These are phyloP conservation scores for Calephelis virginiensis DNA, from an alignment of 1,140 invertebrate genomes.

Conservation along the genomic window DNA sequence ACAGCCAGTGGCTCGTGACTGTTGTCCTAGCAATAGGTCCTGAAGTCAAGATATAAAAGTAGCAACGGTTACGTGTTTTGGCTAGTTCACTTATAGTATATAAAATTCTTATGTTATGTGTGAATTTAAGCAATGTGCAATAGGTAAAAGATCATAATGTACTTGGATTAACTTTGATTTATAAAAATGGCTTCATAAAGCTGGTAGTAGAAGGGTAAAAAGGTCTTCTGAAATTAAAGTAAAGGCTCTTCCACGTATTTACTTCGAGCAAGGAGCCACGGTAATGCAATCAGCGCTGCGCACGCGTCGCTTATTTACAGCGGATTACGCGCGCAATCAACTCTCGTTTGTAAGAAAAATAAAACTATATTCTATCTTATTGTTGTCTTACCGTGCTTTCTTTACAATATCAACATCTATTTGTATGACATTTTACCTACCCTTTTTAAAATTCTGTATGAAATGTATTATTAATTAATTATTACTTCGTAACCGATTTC, in stretches of 20 bases:
- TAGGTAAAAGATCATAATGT: too few species aligned
- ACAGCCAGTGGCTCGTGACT: too few species aligned
- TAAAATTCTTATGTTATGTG: too few species aligned
- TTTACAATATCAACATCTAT: constrained; percentile 10
- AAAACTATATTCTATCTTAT: constrained; percentile 16
- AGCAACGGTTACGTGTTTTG: too few species aligned
- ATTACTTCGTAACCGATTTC: too few species aligned
- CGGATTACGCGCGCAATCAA: constrained; percentile 69
- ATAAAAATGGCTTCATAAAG: not conserved
- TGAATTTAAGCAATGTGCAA: too few species aligned
- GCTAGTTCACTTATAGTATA: too few species aligned
- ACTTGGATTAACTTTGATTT: too few species aligned
- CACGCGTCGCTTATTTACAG: constrained; percentile 72
- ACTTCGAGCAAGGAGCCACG: constrained; percentile 32
- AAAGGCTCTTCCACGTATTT: constrained; percentile 36
- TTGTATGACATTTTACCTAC: not conserved
- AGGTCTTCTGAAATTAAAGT: constrained; percentile 15
- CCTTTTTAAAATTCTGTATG: too few species aligned
- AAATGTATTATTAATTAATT: too few species aligned
- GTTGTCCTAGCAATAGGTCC: too few species aligned
- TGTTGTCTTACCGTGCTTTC: constrained; percentile 1
- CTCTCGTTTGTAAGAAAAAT: constrained; percentile 45
- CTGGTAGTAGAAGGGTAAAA: not conserved
- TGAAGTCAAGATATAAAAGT: too few species aligned
- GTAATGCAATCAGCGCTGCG: constrained; percentile 65